Conservation (phyloP, 2,888 invertebrate species). For the Sisyra terminalis region DNA sequence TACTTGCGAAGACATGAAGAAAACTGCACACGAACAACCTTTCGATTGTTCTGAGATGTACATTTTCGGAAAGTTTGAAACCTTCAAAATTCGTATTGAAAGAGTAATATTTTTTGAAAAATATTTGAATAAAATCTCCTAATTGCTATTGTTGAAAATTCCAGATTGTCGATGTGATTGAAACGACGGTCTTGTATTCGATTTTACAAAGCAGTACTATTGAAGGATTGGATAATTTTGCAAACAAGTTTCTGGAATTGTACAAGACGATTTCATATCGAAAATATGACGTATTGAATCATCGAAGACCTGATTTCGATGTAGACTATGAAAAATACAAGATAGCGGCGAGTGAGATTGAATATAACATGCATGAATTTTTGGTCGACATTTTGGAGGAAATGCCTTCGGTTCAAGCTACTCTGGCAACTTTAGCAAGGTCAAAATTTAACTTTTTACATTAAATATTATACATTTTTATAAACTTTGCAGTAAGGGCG, state of each 20-base stretch:
- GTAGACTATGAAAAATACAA: conserved; percentile 58
- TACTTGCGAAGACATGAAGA: conserved; percentile 54
- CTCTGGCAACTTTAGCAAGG: conserved; percentile 22
- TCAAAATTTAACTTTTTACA: too few species aligned
- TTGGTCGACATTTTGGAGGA: conserved; percentile 36
- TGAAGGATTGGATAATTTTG: conserved; percentile 62
- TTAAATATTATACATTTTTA: too few species aligned
- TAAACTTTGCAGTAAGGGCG: too few species aligned
- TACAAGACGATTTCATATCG: conserved; percentile 50
- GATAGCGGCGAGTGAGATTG: conserved; percentile 47
- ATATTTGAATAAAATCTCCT: conserved; percentile 6
- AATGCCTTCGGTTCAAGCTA: conserved; percentile 23
- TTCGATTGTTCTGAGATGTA: conserved; percentile 80
- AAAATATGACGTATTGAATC: conserved; percentile 65
- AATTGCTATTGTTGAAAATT: conserved; percentile 15
- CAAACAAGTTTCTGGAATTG: conserved; percentile 46
- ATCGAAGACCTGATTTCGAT: conserved; percentile 57
- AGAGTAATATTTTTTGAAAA: conserved; percentile 31
- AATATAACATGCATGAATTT: conserved; percentile 54
- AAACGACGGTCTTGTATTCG: conserved; percentile 55
- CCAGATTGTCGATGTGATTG: conserved; percentile 58
- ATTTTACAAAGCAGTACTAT: conserved; percentile 58
- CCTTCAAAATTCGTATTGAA: conserved; percentile 55
- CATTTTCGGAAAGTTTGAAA: conserved; percentile 77
- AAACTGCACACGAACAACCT: conserved; percentile 44